phyloP scores from a whole-genome alignment of 2,113 vertebrate genomes.

The Ptilonorhynchus violaceus region DNA sequence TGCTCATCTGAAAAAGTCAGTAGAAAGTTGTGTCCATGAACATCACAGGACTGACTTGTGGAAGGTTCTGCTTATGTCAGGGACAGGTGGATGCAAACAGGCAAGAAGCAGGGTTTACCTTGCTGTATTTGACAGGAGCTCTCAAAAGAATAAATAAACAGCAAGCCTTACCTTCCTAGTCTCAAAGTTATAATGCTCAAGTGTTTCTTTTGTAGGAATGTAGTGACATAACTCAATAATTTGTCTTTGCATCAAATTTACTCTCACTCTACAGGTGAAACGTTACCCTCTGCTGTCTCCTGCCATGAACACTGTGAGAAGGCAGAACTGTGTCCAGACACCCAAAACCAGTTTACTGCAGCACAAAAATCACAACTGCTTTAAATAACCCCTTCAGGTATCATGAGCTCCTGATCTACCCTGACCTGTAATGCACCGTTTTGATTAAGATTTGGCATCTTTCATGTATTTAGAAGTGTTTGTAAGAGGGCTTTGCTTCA shows the following conservation, averaged over 20 bases:
- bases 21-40: background rate
- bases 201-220: background rate
- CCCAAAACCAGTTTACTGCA: background rate
- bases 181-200: background rate
- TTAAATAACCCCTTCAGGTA: background rate
- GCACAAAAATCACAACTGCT: background rate
- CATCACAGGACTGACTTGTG: background rate
- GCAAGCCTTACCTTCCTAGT: background rate
- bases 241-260: background rate
- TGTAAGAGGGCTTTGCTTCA: background rate
- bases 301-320: background rate
- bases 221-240: background rate
- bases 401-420: background rate
- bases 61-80: background rate
- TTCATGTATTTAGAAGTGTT: background rate
- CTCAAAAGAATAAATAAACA: background rate
- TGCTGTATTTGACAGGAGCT: background rate
- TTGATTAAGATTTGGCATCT: background rate
- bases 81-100: background rate
- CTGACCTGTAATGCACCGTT: background rate
- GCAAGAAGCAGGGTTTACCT: background rate
- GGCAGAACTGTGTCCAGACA: background rate
- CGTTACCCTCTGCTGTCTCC: background rate
- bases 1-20: background rate
- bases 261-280: background rate